These are phyloP conservation scores for Bilobella aurantiaca DNA, from an alignment of 1,140 invertebrate species.

Conservation along the genomic window DNA sequence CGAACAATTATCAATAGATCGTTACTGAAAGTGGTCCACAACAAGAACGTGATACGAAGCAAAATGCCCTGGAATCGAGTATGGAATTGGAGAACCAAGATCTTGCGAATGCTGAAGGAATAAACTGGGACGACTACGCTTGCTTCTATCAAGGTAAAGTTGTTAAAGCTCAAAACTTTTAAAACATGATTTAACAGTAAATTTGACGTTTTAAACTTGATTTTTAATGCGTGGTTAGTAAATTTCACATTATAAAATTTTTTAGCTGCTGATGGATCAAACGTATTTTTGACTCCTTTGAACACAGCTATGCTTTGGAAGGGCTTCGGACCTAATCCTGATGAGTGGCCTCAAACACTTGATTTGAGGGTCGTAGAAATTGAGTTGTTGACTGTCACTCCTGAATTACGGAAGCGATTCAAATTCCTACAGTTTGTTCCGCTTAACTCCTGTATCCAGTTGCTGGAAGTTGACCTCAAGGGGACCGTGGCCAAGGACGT, in stretches of 20 bases:
- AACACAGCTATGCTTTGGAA: conserved; percentile 81
- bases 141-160: conserved; percentile 87
- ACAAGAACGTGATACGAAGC: no score
- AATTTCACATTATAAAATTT: not conserved
- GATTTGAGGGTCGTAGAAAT: conserved; percentile 66
- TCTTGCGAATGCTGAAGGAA: no score
- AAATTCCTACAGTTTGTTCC: conserved; percentile 81
- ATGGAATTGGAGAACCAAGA: no score
- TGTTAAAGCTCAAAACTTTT: no score
- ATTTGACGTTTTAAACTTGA: not conserved
- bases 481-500: conserved; percentile 56
- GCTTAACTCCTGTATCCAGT: conserved; percentile 74
- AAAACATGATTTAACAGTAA: no score
- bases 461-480: conserved; percentile 72
- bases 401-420: conserved; percentile 62
- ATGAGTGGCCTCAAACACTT: conserved; percentile 63
- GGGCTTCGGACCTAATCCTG: conserved; percentile 65
- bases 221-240: not conserved
- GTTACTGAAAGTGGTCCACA: no score
- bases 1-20: no score
- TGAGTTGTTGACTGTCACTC: conserved; percentile 70
- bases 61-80: no score
- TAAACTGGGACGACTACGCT: conserved; percentile 51
- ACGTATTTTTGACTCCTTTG: conserved; percentile 80
- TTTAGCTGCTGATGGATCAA: conserved; percentile 73